Evolutionary conservation across 1,140 invertebrate genomes (phyloP), one percentile per base, ranked within the genome.

Genomic region (Aphis craccivora): DNA sequence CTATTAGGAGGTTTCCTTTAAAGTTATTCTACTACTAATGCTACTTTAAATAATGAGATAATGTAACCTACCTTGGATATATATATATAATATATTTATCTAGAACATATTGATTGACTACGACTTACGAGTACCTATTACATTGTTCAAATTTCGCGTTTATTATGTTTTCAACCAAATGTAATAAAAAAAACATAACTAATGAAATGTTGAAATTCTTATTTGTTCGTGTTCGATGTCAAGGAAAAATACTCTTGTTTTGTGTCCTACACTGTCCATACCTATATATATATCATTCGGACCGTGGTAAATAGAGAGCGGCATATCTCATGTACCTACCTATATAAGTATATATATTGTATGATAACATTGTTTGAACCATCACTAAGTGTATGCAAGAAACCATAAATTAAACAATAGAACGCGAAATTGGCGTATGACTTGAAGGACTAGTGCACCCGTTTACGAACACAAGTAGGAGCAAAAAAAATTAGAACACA

Each of bases 381-480:
- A 35, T 35, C 30, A 30, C 84, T 48, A 84, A 9, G 30, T 8
- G 48, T 60, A 43, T 60, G 89, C 89, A 35, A 90, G 23, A 90
- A 60, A 90, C 89, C 55, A n/a, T 43, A 60, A 90, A 90, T 67
- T 67, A 90, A 90, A 90, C 89, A 90, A 90, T 90, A 67, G 53
- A 60, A 60, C 22, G 18, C 89, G 14, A 90, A 60, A 90, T 90
- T n/a, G 60, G 53, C 53, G 88, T 53, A 51, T 20, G 88, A 5
- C 22, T 30, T 25, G 89, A 90, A 90, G 89, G 89, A 90, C 89
- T 43, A 37, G 88, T 89, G 51, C 48, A 53, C n/a, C 48, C 87
- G 48, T 89, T 89, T 89, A 37, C n/a, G n/a, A 89, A 30, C 30
- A 5, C 14, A 30, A 45, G 6, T 43, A 48, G 30, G 30, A 88